Evolutionary conservation across 2,797 vertebrate species (phyloP).

Genomic region (Sus cebifrons): DNA sequence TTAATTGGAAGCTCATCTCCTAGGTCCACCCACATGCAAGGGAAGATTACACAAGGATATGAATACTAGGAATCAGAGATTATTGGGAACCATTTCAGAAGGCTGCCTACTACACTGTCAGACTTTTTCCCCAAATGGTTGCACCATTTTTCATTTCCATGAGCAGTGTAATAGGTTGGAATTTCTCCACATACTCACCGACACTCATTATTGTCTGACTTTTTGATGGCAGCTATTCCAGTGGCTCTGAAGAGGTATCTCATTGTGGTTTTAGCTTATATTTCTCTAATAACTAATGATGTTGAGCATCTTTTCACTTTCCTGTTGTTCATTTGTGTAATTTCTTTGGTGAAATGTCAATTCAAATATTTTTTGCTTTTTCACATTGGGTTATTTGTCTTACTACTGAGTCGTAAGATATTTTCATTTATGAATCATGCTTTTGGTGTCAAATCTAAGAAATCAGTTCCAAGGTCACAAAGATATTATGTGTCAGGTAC

Average conservation of each 20-base stretch:
- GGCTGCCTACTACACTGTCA: not conserved
- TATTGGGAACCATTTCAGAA: not conserved
- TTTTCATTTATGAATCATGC: conserved; percentile 75
- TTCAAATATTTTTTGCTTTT: conserved; percentile 57
- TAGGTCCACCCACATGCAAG: not conserved
- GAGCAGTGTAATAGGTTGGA: not conserved
- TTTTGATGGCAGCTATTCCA: conserved; percentile 33
- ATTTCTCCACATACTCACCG: not conserved
- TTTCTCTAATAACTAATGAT: conserved; percentile 56
- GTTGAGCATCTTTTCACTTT: conserved; percentile 45
- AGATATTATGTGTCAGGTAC: conserved; percentile 55
- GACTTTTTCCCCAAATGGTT: not conserved
- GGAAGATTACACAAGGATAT: not conserved
- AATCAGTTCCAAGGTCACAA: conserved; percentile 59
- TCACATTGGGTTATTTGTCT: conserved; percentile 42
- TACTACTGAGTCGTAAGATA: conserved; percentile 63
- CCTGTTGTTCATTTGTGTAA: conserved; percentile 35
- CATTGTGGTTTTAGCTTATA: conserved; percentile 33
- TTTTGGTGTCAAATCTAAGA: conserved; percentile 72
- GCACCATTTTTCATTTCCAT: not conserved
- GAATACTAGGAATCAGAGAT: not conserved
- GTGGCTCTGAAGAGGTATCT: conserved; percentile 29
- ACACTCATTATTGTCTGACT: not conserved
- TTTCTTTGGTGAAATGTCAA: conserved; percentile 58
- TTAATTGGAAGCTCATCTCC: not conserved